Evolutionary conservation across 2,888 invertebrate genomes (phyloP), one percentile per base, ranked within the genome.

Genomic region (Dysmachus trigonus): DNA sequence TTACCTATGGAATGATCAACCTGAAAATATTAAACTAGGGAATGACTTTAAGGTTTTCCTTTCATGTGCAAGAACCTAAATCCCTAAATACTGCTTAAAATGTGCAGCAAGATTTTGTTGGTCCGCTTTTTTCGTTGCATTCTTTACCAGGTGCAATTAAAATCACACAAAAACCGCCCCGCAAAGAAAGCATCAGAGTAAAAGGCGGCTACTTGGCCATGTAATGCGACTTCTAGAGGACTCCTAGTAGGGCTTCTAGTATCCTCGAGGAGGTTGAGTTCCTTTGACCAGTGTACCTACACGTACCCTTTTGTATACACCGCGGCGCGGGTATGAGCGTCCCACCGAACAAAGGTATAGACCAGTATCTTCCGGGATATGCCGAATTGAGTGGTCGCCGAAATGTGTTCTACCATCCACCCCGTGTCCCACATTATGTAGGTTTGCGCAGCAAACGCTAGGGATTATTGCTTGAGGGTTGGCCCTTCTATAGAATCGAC

Each of bases 101-200:
- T 6, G 2, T 8, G 7, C 22, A 62, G 10, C 8, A 62, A 22
- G 3, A 27, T 8, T 7, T 22, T 27, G 7, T 62, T 62, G n/a
- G 10, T 10, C 7, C 62, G 10, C 77, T 81, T 83, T 38, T 76
- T 79, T 10, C 77, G 30, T 47, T 18, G 15, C 38, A 77, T 72
- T 83, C 74, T 83, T 10, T 15, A 31, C 41, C 73, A 51, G 79
- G 82, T 86, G 87, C 86, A 87, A 87, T 87, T 87, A 87, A 82
- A 74, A 79, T 83, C 31, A 85, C 83, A 87, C 77, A 77, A 83
- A 51, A 74, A 35, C 15, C 62, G 53, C 31, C 31, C 15, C 62
- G 53, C 31, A 18, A 33, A 85, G 62, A 71, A 83, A 27, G n/a
- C 33, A 51, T 13, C 22, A 27, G 13, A 31, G 51, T 15, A 81